A percentile compares a stretch with the other conserved stretches of the same genome.
These are phyloP conservation scores for Polydrusus tereticollis DNA, from an alignment of 2,888 invertebrate species.

Conservation along the genomic window DNA sequence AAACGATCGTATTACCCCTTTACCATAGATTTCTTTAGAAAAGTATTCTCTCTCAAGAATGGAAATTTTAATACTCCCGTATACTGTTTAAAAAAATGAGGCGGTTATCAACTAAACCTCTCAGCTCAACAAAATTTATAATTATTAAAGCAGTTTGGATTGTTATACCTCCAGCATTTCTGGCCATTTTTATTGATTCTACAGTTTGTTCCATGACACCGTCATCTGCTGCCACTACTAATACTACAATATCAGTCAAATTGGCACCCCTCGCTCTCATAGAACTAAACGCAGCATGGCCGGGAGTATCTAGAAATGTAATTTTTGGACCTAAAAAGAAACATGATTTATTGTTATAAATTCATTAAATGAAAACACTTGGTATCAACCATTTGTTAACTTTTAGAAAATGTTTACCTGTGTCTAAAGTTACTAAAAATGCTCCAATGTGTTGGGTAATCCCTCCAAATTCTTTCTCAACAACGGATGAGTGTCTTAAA, in stretches of 20 bases:
- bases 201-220: slow-evolving; percentile 98
- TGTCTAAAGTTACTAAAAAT: slow-evolving; percentile 80
- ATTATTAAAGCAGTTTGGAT: too few relatives aligned
- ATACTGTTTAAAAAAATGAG: too few relatives aligned
- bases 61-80: too few relatives aligned
- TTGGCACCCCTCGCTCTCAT: slow-evolving; percentile 96
- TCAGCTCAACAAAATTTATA: too few relatives aligned
- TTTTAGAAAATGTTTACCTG: too few relatives aligned
- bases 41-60: too few relatives aligned
- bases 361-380: too few relatives aligned
- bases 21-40: too few relatives aligned
- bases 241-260: slow-evolving; percentile 92
- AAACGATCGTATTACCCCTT: too few relatives aligned
- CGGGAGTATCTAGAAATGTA: slow-evolving; percentile 98
- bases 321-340: slow-evolving; percentile 74
- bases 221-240: slow-evolving; percentile 99
- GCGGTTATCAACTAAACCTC: too few relatives aligned
- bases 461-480: slow-evolving; percentile 95
- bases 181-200: slow-evolving; percentile 91
- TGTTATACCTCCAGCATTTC: slow-evolving; percentile 75
- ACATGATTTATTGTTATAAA: too few relatives aligned
- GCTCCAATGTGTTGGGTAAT: slow-evolving; percentile 99
- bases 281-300: slow-evolving; percentile 96
- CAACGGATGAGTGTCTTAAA: slow-evolving; percentile 87
- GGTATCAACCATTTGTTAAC: too few relatives aligned